Percentiles rank a stretch among this genome's conserved stretches.
These are phyloP conservation scores for Acrocephalus scirpaceus DNA, from an alignment of 2,797 vertebrate genomes.

Conservation along the genomic window DNA sequence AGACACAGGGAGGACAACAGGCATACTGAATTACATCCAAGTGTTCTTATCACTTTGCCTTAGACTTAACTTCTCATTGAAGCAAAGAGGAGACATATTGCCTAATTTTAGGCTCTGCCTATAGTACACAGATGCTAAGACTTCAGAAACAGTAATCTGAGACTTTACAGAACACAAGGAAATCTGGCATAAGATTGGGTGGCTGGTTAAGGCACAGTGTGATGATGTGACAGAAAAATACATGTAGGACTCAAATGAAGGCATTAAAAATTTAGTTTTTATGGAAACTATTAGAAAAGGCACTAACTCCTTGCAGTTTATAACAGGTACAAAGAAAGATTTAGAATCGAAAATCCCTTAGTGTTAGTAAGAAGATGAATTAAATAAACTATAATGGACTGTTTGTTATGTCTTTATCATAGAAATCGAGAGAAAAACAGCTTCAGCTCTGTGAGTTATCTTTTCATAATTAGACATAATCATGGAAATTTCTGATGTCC, in stretches of 20 bases:
- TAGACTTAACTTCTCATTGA: neutral
- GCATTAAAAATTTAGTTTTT: neutral
- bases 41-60: neutral
- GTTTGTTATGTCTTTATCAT: neutral
- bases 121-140: neutral
- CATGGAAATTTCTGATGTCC: neutral
- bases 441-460: neutral
- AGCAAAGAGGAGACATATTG: neutral
- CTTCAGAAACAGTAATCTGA: neutral
- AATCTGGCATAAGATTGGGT: neutral
- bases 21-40: neutral
- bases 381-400: neutral
- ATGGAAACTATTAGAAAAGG: neutral
- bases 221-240: neutral
- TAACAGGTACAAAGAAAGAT: neutral
- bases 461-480: neutral
- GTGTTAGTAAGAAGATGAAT: neutral
- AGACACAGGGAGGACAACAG: neutral
- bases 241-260: neutral
- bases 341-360: neutral
- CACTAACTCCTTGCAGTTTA: neutral
- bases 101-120: neutral
- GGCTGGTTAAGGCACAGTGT: neutral
- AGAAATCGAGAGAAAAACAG: neutral
- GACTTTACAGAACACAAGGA: neutral